phyloP scores from a whole-genome alignment of 2,888 invertebrate genomes.

The Euphydryas editha region DNA sequence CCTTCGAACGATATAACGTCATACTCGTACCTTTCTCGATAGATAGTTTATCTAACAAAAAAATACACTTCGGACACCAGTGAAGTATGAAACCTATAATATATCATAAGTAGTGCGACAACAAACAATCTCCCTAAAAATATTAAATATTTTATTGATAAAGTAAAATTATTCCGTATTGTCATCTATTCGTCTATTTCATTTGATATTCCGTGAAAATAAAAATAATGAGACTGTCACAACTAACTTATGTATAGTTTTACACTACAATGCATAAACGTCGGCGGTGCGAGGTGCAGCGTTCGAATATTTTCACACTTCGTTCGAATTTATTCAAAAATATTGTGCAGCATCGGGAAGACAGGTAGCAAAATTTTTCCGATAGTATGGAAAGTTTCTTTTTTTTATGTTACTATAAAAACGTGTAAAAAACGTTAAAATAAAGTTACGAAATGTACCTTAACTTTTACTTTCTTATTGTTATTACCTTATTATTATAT shows the following conservation, averaged over 20 bases:
- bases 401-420: background rate
- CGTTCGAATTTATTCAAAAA: slow-evolving; percentile 18
- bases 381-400: background rate
- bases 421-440: background rate
- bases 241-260: slow-evolving; percentile 15
- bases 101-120: too few relatives aligned
- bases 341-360: background rate
- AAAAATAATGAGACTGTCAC: background rate
- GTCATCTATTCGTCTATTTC: background rate
- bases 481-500: too few relatives aligned
- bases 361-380: background rate
- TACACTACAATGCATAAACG: slow-evolving; percentile 14
- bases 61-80: too few relatives aligned
- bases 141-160: too few relatives aligned
- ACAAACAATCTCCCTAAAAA: too few relatives aligned
- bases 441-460: too few relatives aligned
- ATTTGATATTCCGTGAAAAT: background rate
- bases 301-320: slow-evolving; percentile 4
- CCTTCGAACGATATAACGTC: too few relatives aligned
- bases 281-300: slow-evolving; percentile 8
- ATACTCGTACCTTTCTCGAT: too few relatives aligned
- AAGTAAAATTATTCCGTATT: background rate
- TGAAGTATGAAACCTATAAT: too few relatives aligned
- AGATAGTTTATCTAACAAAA: too few relatives aligned
- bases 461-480: too few relatives aligned